Conservation (phyloP, 2,113 vertebrate species). For the Callithrix jacchus region DNA sequence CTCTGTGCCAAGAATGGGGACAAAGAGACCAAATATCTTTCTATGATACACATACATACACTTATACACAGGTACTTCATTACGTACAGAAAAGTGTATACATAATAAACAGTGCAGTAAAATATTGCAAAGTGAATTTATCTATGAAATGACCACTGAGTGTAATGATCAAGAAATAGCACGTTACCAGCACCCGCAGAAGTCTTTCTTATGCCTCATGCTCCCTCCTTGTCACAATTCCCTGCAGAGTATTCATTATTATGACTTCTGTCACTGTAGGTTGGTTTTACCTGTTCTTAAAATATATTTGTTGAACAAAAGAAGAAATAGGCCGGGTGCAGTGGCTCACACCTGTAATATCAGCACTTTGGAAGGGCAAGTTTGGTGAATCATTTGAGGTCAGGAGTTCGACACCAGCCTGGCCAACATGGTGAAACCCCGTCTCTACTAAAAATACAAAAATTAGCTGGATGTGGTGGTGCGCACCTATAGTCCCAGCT, state of each 20-base stretch:
- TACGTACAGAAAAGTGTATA: not conserved
- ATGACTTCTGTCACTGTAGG: not conserved
- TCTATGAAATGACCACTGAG: not conserved
- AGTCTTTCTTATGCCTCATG: not conserved
- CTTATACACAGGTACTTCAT: not conserved
- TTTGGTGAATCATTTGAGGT: no score
- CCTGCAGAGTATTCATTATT: not conserved
- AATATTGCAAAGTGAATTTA: not conserved
- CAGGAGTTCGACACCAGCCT: no score
- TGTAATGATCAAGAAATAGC: not conserved
- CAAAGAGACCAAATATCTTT: not conserved
- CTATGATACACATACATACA: not conserved
- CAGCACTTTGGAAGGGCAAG: no score
- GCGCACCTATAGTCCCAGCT: no score
- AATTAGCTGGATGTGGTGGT: no score
- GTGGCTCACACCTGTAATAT: no score
- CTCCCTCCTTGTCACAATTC: not conserved
- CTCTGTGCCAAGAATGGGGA: not conserved
- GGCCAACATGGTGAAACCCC: no score
- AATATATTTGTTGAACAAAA: constrained; percentile 17
- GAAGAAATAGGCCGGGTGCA: not conserved
- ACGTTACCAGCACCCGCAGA: not conserved
- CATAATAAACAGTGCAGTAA: not conserved
- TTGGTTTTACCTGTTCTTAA: constrained; percentile 7
- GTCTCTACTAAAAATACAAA: no score